Base-by-base conservation (phyloP, 1,140 invertebrate genomes). In the Formica selysi region DNA sequence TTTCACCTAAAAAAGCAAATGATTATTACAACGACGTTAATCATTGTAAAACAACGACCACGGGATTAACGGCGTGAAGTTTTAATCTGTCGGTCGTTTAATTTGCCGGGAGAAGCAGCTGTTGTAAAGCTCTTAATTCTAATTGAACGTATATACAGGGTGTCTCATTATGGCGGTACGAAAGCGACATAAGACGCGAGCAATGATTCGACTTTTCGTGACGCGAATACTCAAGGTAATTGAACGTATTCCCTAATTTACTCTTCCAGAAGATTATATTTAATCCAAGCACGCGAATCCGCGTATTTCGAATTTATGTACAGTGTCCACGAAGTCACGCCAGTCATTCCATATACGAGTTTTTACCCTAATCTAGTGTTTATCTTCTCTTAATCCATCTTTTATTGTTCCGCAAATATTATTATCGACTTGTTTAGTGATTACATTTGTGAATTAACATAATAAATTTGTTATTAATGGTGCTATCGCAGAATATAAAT, bases 51-150 rank as follows among this genome's bases (percentile, higher is more conserved):
- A 48, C 48, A 73, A 73, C 57, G 38, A 61, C 26, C 8, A 11
- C 13, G 38, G 8, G 13, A 73, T 61, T 74, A 62, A 83, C 41
- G 19, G n/a, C 38, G 26, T 13, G 7, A 73, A 32, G 29, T 83
- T 54, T 83, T 61, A 74, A 83, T 74, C 68, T 29, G 65, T 38
- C 54, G 78, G 36, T 26, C 38, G 38, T 80, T 71, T 36, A 80
- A 80, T 80, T 80, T 80, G 22, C 22, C 7, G 48, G 11, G 59
- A 26, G 59, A 62, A 73, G 26, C 67, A 81, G 67, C 68, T 73
- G 54, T 81, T 44, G n/a, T 41, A 61, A 71, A 81, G 54, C 79
- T 83, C 54, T 83, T 74, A 73, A 74, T 74, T 61, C 68, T 83
- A 73, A 83, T 83, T 59, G 68, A 83, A 83, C 29, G 29, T 61